Conservation (phyloP, 2,888 invertebrate genomes). For the Thalpophila matura region DNA sequence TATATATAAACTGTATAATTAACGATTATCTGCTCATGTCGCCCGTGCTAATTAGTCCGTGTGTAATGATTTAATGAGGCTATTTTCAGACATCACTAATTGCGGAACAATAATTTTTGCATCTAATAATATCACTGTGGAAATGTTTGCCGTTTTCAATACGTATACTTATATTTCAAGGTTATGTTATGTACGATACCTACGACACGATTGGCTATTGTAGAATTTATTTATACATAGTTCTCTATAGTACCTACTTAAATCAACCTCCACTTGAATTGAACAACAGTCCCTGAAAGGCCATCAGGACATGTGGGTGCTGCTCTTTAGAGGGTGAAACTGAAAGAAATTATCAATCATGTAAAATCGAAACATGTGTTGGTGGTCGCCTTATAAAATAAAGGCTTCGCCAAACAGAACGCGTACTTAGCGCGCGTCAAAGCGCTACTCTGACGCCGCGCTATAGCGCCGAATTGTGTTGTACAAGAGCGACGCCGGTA, state of each 20-base stretch:
- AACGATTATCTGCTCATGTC: conserved; percentile 17
- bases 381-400: too few relatives aligned
- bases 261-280: not conserved
- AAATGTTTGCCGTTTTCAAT: conserved; percentile 19
- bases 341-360: too few relatives aligned
- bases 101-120: conserved; percentile 17
- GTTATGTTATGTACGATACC: conserved; percentile 2
- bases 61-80: conserved; percentile 9
- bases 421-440: too few relatives aligned
- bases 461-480: too few relatives aligned
- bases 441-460: too few relatives aligned
- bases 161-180: conserved; percentile 4
- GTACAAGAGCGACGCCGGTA: too few relatives aligned
- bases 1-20: conserved; percentile 9
- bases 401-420: too few relatives aligned
- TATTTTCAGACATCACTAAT: conserved; percentile 18
- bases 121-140: conserved; percentile 14
- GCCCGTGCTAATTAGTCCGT: conserved; percentile 19
- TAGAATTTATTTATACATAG: not conserved
- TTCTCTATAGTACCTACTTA: too few relatives aligned
- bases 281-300: too few relatives aligned
- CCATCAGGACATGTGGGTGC: too few relatives aligned
- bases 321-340: too few relatives aligned
- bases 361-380: too few relatives aligned
- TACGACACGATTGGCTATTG: not conserved